Conservation (phyloP, 2,888 invertebrate genomes). For the Plagodis pulveraria region DNA sequence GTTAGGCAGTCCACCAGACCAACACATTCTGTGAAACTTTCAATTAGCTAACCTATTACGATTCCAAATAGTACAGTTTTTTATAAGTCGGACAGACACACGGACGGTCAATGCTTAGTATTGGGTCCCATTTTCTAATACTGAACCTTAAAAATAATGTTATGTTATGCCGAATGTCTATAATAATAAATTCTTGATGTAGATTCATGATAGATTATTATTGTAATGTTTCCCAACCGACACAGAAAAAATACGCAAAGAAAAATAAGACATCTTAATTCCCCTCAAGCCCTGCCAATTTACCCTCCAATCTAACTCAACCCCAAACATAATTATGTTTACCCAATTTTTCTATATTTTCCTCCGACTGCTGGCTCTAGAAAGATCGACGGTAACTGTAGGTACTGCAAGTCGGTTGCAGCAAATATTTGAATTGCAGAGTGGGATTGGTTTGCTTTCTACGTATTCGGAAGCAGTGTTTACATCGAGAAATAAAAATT, state of each 20-base stretch:
- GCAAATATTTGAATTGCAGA: conserved; percentile 82
- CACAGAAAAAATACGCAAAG: conserved; percentile 10
- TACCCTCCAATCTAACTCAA: conserved; percentile 20
- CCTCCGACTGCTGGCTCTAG: conserved; percentile 37
- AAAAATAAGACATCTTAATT: conserved; percentile 18
- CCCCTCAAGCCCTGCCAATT: conserved; percentile 17
- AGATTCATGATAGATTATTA: neutral
- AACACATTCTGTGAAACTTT: no score
- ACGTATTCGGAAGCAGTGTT: conserved; percentile 70
- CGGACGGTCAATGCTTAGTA: no score
- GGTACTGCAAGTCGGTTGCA: conserved; percentile 71
- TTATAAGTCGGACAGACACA: no score
- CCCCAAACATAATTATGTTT: conserved; percentile 47
- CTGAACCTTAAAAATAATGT: neutral
- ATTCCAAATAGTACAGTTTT: no score
- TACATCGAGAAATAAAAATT: conserved; percentile 74
- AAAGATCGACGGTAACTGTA: conserved; percentile 68
- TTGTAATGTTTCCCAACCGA: conserved; percentile 1
- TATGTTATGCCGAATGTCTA: no score
- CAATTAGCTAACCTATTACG: no score
- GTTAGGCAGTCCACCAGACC: no score
- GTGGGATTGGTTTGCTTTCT: conserved; percentile 79
- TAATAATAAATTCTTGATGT: no score
- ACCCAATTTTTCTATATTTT: conserved; percentile 49
- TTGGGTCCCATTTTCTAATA: no score